phyloP scores from a whole-genome alignment of 2,888 invertebrate species.

The Drosophila basisetae region DNA sequence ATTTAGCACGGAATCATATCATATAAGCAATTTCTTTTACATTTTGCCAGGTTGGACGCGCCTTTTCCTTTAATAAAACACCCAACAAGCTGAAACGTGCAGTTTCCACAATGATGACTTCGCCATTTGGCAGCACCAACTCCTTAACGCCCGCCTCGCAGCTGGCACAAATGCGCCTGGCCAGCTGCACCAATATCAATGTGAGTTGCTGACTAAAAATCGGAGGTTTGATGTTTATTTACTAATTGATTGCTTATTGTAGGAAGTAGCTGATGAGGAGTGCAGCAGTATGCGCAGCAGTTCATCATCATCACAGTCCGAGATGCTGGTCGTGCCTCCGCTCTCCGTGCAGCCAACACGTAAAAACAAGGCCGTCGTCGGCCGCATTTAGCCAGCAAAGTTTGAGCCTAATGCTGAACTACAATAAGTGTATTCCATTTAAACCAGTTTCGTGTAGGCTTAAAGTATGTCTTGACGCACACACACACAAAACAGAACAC shows the following conservation, averaged over 20 bases:
- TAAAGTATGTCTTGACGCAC: constrained; percentile 31
- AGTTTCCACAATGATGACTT: constrained; percentile 97
- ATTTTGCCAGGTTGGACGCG: constrained; percentile 91
- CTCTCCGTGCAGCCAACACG: constrained; percentile 94
- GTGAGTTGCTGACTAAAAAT: constrained; percentile 85
- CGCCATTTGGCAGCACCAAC: constrained; percentile 94
- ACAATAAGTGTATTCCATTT: constrained; percentile 69
- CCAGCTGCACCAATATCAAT: constrained; percentile 94
- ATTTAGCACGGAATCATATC: not conserved
- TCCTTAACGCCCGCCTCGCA: constrained; percentile 93
- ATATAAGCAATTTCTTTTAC: constrained; percentile 25
- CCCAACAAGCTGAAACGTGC: constrained; percentile 97
- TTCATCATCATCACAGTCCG: constrained; percentile 86
- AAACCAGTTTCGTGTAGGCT: constrained; percentile 39
- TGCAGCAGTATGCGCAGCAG: constrained; percentile 80
- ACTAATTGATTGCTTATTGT: constrained; percentile 57
- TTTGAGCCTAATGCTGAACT: constrained; percentile 28
- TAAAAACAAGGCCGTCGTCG: constrained; percentile 90
- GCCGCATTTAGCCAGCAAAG: constrained; percentile 83
- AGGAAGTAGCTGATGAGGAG: constrained; percentile 90
- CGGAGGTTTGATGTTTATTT: not conserved
- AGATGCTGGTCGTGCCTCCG: constrained; percentile 89
- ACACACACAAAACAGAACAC: constrained; percentile 10
- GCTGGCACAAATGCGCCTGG: constrained; percentile 93
- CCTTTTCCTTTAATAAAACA: constrained; percentile 97